A percentile compares a stretch with the other conserved stretches of the same genome.
These are phyloP conservation scores for Myoxocephalus aenaeus DNA, from an alignment of 2,797 vertebrate genomes.

Conservation along the genomic window DNA sequence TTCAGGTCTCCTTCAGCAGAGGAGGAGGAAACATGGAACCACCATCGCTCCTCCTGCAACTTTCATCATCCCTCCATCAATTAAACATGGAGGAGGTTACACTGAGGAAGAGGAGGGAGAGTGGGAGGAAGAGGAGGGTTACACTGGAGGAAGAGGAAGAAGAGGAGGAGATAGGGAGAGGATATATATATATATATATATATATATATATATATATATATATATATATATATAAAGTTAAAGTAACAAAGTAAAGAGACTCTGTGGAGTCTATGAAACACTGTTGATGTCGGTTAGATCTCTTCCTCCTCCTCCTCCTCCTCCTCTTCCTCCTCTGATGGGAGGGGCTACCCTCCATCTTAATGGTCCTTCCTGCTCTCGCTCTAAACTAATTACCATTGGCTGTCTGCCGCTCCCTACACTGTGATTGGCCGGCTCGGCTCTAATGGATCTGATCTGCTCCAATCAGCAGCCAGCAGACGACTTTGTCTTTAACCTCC, in stretches of 20 bases:
- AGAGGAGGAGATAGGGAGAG: conserved; percentile 4
- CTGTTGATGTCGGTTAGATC: too few species aligned
- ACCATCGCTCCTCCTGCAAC: conserved; percentile 77
- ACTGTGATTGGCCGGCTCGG: conserved; percentile 67
- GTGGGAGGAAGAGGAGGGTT: not conserved
- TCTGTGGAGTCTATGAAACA: too few species aligned
- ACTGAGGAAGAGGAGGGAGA: conserved; percentile 27
- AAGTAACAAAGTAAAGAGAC: too few species aligned
- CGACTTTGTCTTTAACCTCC: not conserved
- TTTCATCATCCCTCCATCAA: conserved; percentile 79
- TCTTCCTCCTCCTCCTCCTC: not conserved
- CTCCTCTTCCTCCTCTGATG: not conserved
- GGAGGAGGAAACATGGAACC: conserved; percentile 73
- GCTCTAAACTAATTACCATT: conserved; percentile 71
- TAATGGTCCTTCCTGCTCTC: conserved; percentile 60
- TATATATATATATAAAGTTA: too few species aligned
- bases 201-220: too few species aligned
- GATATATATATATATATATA: not conserved
- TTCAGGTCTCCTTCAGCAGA: conserved; percentile 52
- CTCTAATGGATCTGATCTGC: conserved; percentile 65
- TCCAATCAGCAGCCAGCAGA: conserved; percentile 46
- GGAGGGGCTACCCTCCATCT: conserved; percentile 8
- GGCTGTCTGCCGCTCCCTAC: conserved; percentile 60
- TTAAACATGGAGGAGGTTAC: conserved; percentile 69
- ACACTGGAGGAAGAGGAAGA: not conserved